Percentiles rank a stretch among this genome's conserved stretches.
phyloP scores from a whole-genome alignment of 2,797 vertebrate species.

The Denticeps clupeoides region DNA sequence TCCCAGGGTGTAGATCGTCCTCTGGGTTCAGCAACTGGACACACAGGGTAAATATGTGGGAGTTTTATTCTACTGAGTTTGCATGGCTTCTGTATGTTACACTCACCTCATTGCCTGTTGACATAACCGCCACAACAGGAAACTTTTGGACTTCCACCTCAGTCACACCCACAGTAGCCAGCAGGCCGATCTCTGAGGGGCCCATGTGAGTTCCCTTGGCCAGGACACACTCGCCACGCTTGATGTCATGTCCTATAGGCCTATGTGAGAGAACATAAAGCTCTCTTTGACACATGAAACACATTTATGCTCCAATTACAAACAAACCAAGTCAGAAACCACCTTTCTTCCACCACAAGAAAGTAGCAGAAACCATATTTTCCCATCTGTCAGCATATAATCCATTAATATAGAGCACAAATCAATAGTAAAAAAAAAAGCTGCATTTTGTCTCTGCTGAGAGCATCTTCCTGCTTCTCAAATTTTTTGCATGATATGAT shows the following conservation, averaged over 20 bases:
- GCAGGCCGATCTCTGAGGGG: slow-evolving; percentile 89
- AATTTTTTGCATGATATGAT: no score
- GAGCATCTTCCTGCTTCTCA: no score
- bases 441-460: no score
- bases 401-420: no score
- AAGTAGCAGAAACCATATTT: no score
- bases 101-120: slow-evolving; percentile 89
- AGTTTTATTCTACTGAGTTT: neutral
- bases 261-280: slow-evolving; percentile 50
- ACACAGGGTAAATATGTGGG: no score
- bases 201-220: slow-evolving; percentile 97
- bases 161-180: slow-evolving; percentile 92
- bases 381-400: no score
- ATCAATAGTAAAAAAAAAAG: no score
- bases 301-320: neutral
- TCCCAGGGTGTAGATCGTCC: slow-evolving; percentile 92
- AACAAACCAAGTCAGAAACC: neutral
- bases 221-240: slow-evolving; percentile 92
- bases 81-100: neutral
- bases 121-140: slow-evolving; percentile 98
- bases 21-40: slow-evolving; percentile 90
- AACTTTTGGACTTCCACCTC: slow-evolving; percentile 98
- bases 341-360: no score
- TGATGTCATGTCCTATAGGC: slow-evolving; percentile 95
- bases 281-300: neutral